phyloP scores from a whole-genome alignment of 2,797 vertebrate species.

The Telmatherina bonti region DNA sequence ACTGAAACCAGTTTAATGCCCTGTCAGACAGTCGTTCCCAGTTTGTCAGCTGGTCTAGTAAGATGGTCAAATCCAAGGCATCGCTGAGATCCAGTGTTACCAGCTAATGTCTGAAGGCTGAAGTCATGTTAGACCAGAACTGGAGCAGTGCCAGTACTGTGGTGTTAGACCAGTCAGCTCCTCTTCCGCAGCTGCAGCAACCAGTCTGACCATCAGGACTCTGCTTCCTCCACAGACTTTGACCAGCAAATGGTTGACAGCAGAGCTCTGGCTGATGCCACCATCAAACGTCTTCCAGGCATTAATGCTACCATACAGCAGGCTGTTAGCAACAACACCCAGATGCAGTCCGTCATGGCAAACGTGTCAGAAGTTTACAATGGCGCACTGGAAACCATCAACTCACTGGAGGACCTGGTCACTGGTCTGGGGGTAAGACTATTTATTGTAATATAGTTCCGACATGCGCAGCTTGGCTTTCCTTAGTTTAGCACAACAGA shows the following conservation, averaged over 20 bases:
- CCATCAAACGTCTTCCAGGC: conserved; percentile 83
- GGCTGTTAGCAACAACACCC: conserved; percentile 77
- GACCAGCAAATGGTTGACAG: conserved; percentile 83
- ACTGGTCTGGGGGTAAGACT: conserved; percentile 72
- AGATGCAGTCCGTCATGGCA: conserved; percentile 75
- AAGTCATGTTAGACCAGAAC: no score
- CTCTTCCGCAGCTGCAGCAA: no score
- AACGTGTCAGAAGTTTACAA: conserved; percentile 57
- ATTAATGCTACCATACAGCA: conserved; percentile 85
- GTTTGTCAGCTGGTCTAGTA: no score
- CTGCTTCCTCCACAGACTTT: conserved; percentile 82
- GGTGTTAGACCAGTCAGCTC: no score
- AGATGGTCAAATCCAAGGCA: no score
- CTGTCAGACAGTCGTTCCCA: no score
- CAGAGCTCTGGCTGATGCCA: conserved; percentile 83
- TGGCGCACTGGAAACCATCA: conserved; percentile 15
- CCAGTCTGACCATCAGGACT: not conserved
- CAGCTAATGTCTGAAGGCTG: no score
- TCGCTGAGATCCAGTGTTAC: no score
- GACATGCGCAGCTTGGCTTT: not conserved
- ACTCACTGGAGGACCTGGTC: conserved; percentile 45
- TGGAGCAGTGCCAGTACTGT: no score
- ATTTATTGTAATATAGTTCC: not conserved
- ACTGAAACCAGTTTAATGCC: no score
- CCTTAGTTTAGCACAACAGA: not conserved